phyloP scores from a whole-genome alignment of 2,888 invertebrate species.

The Trichacis sp. region DNA sequence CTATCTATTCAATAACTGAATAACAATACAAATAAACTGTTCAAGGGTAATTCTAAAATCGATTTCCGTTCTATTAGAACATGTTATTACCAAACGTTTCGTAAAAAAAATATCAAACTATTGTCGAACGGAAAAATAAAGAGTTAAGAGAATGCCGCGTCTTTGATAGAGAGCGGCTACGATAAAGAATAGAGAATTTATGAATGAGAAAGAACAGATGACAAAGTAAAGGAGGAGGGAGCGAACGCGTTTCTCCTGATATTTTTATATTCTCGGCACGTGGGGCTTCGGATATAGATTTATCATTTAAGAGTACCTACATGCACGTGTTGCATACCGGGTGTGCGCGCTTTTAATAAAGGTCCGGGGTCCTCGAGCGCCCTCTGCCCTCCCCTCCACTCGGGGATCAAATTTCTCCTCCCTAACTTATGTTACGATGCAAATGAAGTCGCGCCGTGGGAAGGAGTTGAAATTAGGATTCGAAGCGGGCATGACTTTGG shows the following conservation, averaged over 20 bases:
- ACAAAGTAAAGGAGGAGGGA: background rate
- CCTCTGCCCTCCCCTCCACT: conserved; percentile 5
- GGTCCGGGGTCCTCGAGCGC: conserved; percentile 35
- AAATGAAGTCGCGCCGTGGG: conserved; percentile 36
- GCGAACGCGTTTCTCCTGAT: conserved; percentile 5
- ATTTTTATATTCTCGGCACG: conserved; percentile 39
- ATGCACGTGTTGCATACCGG: conserved; percentile 44
- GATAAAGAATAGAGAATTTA: conserved; percentile 8
- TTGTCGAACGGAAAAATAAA: too few species aligned
- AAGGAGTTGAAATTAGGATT: conserved; percentile 28
- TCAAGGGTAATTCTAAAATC: too few species aligned
- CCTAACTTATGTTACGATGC: conserved; percentile 37
- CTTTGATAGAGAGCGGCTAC: background rate
- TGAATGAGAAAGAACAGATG: conserved; percentile 5
- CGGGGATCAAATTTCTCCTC: conserved; percentile 34
- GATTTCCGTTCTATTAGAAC: too few species aligned
- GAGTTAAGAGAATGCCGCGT: too few species aligned
- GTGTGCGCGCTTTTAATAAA: conserved; percentile 45
- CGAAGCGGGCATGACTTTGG: background rate
- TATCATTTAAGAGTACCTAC: conserved; percentile 42
- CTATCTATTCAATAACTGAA: too few species aligned
- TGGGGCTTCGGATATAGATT: conserved; percentile 38
- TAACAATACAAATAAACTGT: too few species aligned
- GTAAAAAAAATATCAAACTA: too few species aligned
- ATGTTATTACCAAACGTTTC: too few species aligned